Percentiles rank a stretch among this genome's conserved stretches.
Conservation (phyloP, 37 sponge, comb jelly and placozoan genomes). For the Corticium candelabrum region DNA sequence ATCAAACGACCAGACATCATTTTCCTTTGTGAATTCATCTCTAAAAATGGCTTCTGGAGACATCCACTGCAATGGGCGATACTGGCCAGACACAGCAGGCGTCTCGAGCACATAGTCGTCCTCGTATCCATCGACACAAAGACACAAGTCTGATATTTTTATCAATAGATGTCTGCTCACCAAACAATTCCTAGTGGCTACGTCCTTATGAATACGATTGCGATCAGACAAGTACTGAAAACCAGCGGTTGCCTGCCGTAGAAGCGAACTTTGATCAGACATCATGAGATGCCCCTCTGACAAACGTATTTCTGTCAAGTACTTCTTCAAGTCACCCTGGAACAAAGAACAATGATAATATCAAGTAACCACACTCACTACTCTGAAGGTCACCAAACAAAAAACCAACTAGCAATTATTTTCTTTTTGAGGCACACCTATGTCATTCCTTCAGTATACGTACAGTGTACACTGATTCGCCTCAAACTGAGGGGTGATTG, state of each 20-base stretch:
- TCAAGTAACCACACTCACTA: no score
- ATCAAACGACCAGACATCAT: constrained; percentile 83
- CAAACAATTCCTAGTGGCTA: constrained; percentile 76
- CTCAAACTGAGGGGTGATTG: no score
- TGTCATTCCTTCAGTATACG: no score
- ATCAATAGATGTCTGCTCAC: constrained; percentile 49
- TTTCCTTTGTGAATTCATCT: constrained; percentile 57
- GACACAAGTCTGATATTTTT: constrained; percentile 76
- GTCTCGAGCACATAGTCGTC: constrained; percentile 42
- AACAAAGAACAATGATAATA: neutral
- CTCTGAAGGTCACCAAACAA: no score
- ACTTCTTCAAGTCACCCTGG: constrained; percentile 75
- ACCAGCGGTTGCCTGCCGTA: constrained; percentile 64
- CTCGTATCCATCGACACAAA: constrained; percentile 68
- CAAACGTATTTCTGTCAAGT: constrained; percentile 16
- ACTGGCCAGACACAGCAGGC: neutral
- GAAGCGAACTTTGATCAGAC: constrained; percentile 27
- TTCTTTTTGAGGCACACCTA: no score
- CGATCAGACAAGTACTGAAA: constrained; percentile 71
- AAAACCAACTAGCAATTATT: no score
- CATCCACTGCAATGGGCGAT: constrained; percentile 56
- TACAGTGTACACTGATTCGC: no score
- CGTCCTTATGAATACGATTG: constrained; percentile 68
- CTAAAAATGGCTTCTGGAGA: constrained; percentile 58
- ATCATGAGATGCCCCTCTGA: no score